Base-by-base conservation (phyloP, 92 coral and sea anemone genomes). In the Zoanthus gigantus region DNA sequence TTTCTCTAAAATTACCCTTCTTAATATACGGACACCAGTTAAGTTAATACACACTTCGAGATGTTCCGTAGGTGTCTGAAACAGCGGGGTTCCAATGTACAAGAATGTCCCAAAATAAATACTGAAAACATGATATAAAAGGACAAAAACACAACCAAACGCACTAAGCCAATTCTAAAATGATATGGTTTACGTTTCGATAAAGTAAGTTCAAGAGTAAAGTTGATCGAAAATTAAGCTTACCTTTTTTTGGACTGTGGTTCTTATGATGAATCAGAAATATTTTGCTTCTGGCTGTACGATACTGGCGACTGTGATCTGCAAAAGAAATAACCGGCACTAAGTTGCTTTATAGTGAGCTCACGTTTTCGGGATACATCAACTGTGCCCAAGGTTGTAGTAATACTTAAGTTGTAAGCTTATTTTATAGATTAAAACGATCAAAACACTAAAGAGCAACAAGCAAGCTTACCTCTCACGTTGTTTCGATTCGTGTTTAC, bases 381-480 rank as follows among this genome's bases (percentile, higher is more conserved):
- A 76, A 30, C 80, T 76, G 80, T 76, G 80, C 80, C 34, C 80
- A 76, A 76, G 80, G 80, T 76, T 76, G 80, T 76, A 76, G 54
- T 76, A 54, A 76, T 76, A 76, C 80, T 76, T 76, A 30, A 76
- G 80, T 76, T 76, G 80, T 76, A 76, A 76, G 80, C 80, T 76
- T 76, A 76, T 76, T 76, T 76, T 76, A 76, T 76, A 76, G 54
- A 76, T 30, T 76, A 76, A 76, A 76, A 76, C 80, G 47, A 76
- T 54, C 80, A 76, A 76, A 76, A 30, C 80, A 76, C n/a, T 54
- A 30, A 30, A 76, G 18, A 2, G 72, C 72, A 66, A 77, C 82
- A 77, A 48, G 82, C 82, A 77, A 77, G 82, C 82, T 77, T 77
- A 77, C 82, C 82, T 77, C 82, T 23, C 82, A 77, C 82, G 66